phyloP scores from a whole-genome alignment of 2,888 invertebrate species.

The Agriopis marginaria region DNA sequence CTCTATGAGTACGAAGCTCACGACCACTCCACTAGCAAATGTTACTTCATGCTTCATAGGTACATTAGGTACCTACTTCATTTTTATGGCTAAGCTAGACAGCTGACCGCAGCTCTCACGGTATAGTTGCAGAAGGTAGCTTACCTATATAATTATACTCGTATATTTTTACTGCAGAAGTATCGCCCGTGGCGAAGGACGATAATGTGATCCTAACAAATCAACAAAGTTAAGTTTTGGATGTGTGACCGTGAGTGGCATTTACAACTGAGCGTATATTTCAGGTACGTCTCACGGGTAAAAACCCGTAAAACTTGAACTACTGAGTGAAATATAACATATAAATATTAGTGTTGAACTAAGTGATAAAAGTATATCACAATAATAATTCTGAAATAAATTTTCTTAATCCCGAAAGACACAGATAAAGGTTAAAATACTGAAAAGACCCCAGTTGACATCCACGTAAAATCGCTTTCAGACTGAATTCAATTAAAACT shows the following conservation, averaged over 20 bases:
- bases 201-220: not conserved
- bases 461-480: slow-evolving; percentile 71
- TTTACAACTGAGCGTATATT: not conserved
- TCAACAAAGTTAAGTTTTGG: not conserved
- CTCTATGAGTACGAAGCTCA: slow-evolving; percentile 30
- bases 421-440: slow-evolving; percentile 39
- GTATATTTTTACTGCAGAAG: not conserved
- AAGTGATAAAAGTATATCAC: too few relatives aligned
- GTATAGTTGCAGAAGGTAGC: not conserved
- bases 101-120: too few relatives aligned
- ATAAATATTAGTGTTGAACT: too few relatives aligned
- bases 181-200: not conserved
- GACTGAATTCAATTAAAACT: slow-evolving; percentile 83
- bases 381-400: slow-evolving; percentile 2
- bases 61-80: slow-evolving; percentile 12
- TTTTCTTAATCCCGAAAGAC: slow-evolving; percentile 22
- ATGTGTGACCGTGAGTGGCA: not conserved
- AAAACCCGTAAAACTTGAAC: not conserved
- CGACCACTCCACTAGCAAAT: slow-evolving; percentile 43
- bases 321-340: not conserved
- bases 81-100: not conserved
- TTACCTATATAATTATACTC: too few relatives aligned
- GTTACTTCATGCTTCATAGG: slow-evolving; percentile 32
- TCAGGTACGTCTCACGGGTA: not conserved
- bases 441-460: slow-evolving; percentile 62